These are phyloP conservation scores for Oenanthe oenanthe DNA, from an alignment of 2,113 vertebrate genomes.

Conservation along the genomic window DNA sequence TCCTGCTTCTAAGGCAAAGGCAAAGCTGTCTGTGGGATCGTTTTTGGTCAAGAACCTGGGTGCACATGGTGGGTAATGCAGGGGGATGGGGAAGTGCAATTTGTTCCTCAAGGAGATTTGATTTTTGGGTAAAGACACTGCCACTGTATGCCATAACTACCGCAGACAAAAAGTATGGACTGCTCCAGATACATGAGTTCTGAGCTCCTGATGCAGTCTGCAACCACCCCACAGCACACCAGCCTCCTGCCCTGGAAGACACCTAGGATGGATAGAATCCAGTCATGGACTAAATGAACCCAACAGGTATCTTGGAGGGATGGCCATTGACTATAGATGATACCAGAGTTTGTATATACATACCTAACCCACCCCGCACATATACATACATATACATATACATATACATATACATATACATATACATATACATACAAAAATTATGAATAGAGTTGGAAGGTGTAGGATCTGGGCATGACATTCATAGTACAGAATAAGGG, in stretches of 20 bases:
- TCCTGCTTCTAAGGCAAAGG: neutral
- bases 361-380: too few relatives aligned
- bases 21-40: neutral
- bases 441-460: neutral
- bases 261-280: neutral
- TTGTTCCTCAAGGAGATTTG: neutral
- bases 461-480: neutral
- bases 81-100: neutral
- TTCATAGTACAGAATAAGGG: neutral
- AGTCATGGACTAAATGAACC: neutral
- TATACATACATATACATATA: too few relatives aligned
- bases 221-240: neutral
- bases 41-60: neutral
- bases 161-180: accelerated
- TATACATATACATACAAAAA: too few relatives aligned
- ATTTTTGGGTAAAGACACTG: neutral
- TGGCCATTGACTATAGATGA: too few relatives aligned
- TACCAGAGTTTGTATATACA: too few relatives aligned
- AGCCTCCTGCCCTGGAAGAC: neutral
- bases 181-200: neutral
- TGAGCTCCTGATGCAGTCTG: neutral
- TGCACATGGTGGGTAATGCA: accelerated
- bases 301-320: neutral
- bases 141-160: neutral
- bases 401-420: neutral